A percentile compares a stretch with the other conserved stretches of the same genome.
Evolutionary conservation across 1,140 invertebrate species (phyloP).

Genomic region (Planococcus citri): DNA sequence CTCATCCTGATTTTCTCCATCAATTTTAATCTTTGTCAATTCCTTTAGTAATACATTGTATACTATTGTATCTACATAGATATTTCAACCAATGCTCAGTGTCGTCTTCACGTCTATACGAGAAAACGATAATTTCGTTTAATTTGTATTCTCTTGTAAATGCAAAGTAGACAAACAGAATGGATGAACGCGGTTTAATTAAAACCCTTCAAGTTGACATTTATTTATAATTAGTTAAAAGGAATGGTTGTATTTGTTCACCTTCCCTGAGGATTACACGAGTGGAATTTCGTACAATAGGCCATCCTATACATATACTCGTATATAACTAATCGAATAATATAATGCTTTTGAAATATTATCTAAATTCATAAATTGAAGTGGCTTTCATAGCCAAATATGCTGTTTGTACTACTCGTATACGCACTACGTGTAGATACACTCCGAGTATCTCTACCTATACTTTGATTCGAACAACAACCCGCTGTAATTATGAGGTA

Average conservation of each 20-base stretch:
- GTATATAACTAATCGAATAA: slow-evolving; percentile 7
- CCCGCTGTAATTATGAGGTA: neutral
- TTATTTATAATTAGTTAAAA: slow-evolving; percentile 9
- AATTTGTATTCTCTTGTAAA: neutral
- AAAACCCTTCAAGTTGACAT: slow-evolving; percentile 6
- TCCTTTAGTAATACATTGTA: no score
- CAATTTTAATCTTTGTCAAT: no score
- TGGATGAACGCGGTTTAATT: slow-evolving; percentile 2
- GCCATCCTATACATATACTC: neutral
- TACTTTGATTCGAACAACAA: neutral
- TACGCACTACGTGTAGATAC: no score
- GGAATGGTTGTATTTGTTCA: slow-evolving; percentile 2
- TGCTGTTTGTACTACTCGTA: neutral
- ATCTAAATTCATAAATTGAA: slow-evolving; percentile 4
- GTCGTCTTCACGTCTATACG: neutral
- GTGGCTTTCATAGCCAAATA: neutral
- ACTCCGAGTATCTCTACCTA: no score
- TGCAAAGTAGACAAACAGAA: slow-evolving; percentile 7
- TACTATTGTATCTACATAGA: no score
- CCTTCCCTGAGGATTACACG: neutral
- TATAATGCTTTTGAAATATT: slow-evolving; percentile 1
- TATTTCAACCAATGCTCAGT: neutral
- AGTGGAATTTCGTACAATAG: neutral
- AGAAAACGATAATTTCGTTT: slow-evolving; percentile 4
- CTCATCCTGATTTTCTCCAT: no score